A percentile compares a stretch with the other conserved stretches of the same genome.
phyloP scores from a whole-genome alignment of 1,140 invertebrate species.

The Cyclina sinensis region DNA sequence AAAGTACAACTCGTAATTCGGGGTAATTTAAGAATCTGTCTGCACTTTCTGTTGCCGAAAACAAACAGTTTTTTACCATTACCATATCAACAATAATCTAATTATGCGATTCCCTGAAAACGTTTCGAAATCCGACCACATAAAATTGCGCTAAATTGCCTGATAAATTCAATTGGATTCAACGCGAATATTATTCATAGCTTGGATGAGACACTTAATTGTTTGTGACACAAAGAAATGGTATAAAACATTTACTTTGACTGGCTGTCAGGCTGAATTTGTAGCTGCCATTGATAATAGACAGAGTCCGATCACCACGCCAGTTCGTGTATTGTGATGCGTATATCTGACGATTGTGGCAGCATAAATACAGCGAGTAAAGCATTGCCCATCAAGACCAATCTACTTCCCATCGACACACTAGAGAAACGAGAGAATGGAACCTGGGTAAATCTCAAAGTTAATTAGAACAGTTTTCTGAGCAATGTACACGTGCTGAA shows the following conservation, averaged over 20 bases:
- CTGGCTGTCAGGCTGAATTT: constrained; percentile 64
- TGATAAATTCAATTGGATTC: constrained; percentile 68
- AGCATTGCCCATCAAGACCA: constrained; percentile 44
- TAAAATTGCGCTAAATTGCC: constrained; percentile 63
- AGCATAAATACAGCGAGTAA: constrained; percentile 31
- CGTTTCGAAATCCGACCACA: constrained; percentile 35
- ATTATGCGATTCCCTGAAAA: background rate
- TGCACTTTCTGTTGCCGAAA: no score
- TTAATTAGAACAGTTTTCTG: background rate
- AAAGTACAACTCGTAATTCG: no score
- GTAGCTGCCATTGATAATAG: constrained; percentile 38
- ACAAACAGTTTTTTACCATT: no score
- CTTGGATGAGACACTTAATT: constrained; percentile 43
- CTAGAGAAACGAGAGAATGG: background rate
- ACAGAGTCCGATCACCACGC: constrained; percentile 13
- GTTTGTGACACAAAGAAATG: constrained; percentile 67
- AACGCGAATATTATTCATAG: constrained; percentile 65
- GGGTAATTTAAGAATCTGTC: no score
- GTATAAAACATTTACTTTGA: constrained; percentile 69
- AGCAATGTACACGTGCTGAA: background rate
- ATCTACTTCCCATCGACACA: background rate
- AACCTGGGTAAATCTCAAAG: background rate
- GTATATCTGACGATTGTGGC: background rate
- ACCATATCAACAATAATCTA: no score
- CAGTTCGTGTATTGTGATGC: constrained; percentile 40